Evolutionary conservation across 1,140 invertebrate genomes (phyloP).

Genomic region (Dendrolimus kikuchii): DNA sequence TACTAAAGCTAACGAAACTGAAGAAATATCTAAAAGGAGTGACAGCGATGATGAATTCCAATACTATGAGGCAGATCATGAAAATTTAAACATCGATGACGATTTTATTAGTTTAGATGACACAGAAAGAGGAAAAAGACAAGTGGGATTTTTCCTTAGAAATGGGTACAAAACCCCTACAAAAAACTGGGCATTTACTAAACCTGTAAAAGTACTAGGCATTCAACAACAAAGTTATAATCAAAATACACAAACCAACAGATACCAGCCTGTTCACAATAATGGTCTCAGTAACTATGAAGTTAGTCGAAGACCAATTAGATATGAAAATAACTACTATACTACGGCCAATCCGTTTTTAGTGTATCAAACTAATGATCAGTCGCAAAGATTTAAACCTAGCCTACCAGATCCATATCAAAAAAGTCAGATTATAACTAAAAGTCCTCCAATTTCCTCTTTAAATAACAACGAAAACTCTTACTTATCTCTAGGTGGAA

Average conservation of each 20-base stretch:
- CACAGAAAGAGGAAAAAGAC: slow-evolving; percentile 63
- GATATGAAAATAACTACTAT: slow-evolving; percentile 25
- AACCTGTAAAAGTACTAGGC: slow-evolving; percentile 35
- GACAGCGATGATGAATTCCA: slow-evolving; percentile 48
- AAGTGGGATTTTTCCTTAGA: slow-evolving; percentile 59
- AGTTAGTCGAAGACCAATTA: slow-evolving; percentile 25
- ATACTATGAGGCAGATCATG: slow-evolving; percentile 41
- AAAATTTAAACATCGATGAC: slow-evolving; percentile 17
- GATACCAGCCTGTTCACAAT: slow-evolving; percentile 25
- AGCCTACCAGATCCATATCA: slow-evolving; percentile 41
- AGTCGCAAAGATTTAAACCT: slow-evolving; percentile 46
- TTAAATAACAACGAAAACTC: slow-evolving; percentile 57
- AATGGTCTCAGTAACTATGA: slow-evolving; percentile 23
- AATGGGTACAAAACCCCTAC: slow-evolving; percentile 37
- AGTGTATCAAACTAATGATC: slow-evolving; percentile 27
- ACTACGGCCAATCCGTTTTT: slow-evolving; percentile 35
- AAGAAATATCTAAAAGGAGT: slow-evolving; percentile 36
- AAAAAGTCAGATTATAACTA: slow-evolving; percentile 60
- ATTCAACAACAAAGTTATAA: slow-evolving; percentile 38
- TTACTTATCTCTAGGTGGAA: slow-evolving; percentile 67
- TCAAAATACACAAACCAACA: slow-evolving; percentile 34
- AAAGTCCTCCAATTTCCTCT: slow-evolving; percentile 69
- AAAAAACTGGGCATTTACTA: slow-evolving; percentile 37
- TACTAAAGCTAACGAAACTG: slow-evolving; percentile 16
- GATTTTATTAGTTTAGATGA: slow-evolving; percentile 33